A percentile compares a stretch with the other conserved stretches of the same genome.
Conservation (phyloP, 2,888 invertebrate species). For the Mallateleia sp. region DNA sequence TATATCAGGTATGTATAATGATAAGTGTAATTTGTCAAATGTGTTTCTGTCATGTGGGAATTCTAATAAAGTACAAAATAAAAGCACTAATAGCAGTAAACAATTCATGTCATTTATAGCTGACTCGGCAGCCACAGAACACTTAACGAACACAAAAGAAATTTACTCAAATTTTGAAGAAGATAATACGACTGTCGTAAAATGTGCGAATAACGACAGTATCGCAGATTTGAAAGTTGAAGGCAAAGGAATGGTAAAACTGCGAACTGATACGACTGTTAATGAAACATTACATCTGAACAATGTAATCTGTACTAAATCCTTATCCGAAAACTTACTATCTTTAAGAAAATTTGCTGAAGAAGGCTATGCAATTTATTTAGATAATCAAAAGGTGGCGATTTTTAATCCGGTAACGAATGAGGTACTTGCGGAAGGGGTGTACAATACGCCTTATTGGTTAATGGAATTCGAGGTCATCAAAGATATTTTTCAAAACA, state of each 20-base stretch:
- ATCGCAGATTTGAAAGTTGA: slow-evolving; percentile 19
- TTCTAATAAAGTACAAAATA: background rate
- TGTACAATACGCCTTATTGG: background rate
- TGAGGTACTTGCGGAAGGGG: background rate
- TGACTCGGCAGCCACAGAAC: background rate
- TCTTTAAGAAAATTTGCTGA: background rate
- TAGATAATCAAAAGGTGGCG: background rate
- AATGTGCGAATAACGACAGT: slow-evolving; percentile 71
- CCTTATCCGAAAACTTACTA: background rate
- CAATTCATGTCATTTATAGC: background rate
- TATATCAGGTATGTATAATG: too few relatives aligned
- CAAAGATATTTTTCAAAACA: background rate
- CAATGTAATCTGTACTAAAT: background rate
- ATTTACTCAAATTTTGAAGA: background rate
- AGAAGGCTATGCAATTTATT: background rate
- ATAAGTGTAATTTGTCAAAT: too few relatives aligned
- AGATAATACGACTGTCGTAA: background rate
- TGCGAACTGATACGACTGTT: background rate
- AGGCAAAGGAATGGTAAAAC: slow-evolving; percentile 64
- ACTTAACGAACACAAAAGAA: background rate
- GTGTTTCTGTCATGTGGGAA: background rate
- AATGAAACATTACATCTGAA: background rate
- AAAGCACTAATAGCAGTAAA: background rate
- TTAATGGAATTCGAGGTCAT: background rate
- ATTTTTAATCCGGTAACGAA: background rate